Evolutionary conservation across 2,888 invertebrate genomes (phyloP).

Genomic region (Polylopha cassiicola): DNA sequence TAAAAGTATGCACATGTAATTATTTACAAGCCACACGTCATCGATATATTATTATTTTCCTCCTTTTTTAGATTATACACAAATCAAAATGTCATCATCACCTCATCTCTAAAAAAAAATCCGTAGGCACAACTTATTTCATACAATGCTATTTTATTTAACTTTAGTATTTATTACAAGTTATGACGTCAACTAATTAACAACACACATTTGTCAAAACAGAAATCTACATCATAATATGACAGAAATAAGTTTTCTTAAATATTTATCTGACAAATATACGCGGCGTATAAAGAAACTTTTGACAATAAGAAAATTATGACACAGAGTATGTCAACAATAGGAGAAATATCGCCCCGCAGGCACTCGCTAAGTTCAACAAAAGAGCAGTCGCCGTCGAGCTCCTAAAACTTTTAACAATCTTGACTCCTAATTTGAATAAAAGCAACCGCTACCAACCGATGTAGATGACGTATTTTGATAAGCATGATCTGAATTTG

Average conservation of each 20-base stretch:
- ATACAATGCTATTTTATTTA: too few relatives aligned
- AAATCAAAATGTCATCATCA: too few relatives aligned
- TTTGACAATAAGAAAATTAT: constrained; percentile 13
- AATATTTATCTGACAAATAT: constrained; percentile 11
- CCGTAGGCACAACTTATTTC: too few relatives aligned
- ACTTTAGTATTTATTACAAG: too few relatives aligned
- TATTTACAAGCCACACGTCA: constrained; percentile 46
- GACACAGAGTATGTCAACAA: constrained; percentile 24
- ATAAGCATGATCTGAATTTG: constrained; percentile 25
- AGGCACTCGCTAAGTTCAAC: constrained; percentile 21
- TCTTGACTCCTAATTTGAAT: constrained; percentile 20
- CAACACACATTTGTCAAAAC: constrained; percentile 1
- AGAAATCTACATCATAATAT: constrained; percentile 15
- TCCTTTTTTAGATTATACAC: too few relatives aligned
- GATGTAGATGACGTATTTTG: constrained; percentile 27
- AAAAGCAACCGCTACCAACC: constrained; percentile 17
- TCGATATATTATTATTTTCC: constrained; percentile 31
- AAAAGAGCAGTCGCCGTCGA: constrained; percentile 24
- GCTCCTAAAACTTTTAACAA: constrained; percentile 20
- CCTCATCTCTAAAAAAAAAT: too few relatives aligned
- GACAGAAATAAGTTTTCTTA: constrained; percentile 4
- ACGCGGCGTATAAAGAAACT: constrained; percentile 13
- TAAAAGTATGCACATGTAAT: constrained; percentile 55
- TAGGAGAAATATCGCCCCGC: constrained; percentile 23
- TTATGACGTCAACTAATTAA: not conserved